Evolutionary conservation across 2,797 vertebrate species (phyloP), one percentile per base, ranked within the genome.

Genomic region (Peromyscus nudipes): DNA sequence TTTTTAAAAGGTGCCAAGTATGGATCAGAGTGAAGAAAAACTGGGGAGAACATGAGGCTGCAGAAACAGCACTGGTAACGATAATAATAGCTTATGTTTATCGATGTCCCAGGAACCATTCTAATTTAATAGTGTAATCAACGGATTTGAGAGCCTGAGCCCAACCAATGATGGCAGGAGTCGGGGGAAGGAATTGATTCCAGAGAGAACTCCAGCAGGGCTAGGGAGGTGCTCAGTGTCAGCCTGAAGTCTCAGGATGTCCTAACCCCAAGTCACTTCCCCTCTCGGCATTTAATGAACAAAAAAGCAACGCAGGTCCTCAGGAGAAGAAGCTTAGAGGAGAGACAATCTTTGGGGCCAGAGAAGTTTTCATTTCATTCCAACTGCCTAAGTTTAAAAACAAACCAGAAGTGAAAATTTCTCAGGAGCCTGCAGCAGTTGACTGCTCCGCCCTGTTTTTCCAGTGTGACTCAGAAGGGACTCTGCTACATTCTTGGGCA

Each of bases 1-100:
- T 93, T 96, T 91, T 95, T 89, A 79, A 92, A 92, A 91, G 91
- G 95, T 17, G 8, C 64, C 86, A 77, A 85, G 65, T 81, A 93
- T 31, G n/a, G 84, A 81, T 37, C 9, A 1, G 37, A 92, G 62
- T 64, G 92, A 64, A 90, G 94, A 67, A 94, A 91, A 86, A 5
- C 17, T 83, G 67, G 89, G 92, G 64, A 80, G 82, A 85, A 81
- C 49, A 86, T 9, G 65, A 90, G 55, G 52, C 76, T 90, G 49
- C 86, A 69, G 43, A 93, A 92, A 96, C 37, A 93, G 83, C 76
- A 91, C 71, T 57, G 89, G 90, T 82, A 60, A 81, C 62, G 91
- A 91, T 49, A 96, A 96, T 79, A 95, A 96, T 75, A 94, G 93
- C 84, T 83, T 57, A 52, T 40, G 65, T 71, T 87, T 90, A 95